Base-by-base conservation (phyloP, 2,797 vertebrate species). In the Miichthys miiuy region DNA sequence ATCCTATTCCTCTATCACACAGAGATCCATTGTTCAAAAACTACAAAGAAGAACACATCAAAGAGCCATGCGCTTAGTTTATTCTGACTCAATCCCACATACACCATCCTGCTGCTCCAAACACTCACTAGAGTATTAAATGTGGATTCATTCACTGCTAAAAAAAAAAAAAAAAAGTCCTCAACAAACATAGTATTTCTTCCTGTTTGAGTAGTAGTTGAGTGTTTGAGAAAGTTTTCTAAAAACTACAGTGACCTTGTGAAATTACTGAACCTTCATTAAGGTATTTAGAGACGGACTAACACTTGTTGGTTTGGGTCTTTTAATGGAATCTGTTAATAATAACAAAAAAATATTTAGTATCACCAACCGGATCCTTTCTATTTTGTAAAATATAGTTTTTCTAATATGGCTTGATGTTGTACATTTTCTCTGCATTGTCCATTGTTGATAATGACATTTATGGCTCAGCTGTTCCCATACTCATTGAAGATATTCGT, bases 321-420 rank as follows among this genome's bases (percentile, higher is more conserved):
- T 52, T 61, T 75, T 51, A 34, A 42, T 42, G 12, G 23, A 50
- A 50, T 27, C 48, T 38, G 70, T 47, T 23, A n/a, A 48, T 12
- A 16, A 20, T 30, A 17, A 58, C 17, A 47, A 44, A 65, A 20
- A 20, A n/a, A 27, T 4, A 12, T 30, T 11, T 18, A 18, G 7
- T 5, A 20, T n/a, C 1, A 0, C 21, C 17, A 58, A 18, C 34
- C 12, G 16, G 10, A 27, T 66, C 30, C 30, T 41, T 44, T 8
- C 8, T 48, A 10, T 38, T 54, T 57, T 58, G 47, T 54, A 34
- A 77, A 44, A 30, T 38, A 42, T 17, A n/a, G 5, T 25, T 62
- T 68, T 63, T 62, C 25, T 25, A 12, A 25, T 18, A 16, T 0
- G 1, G 2, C 25, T 52, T 54, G 4, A 68, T 64, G 2, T 55